Conservation (phyloP, 2,797 vertebrate genomes). For the Rousettus madagascariensis region DNA sequence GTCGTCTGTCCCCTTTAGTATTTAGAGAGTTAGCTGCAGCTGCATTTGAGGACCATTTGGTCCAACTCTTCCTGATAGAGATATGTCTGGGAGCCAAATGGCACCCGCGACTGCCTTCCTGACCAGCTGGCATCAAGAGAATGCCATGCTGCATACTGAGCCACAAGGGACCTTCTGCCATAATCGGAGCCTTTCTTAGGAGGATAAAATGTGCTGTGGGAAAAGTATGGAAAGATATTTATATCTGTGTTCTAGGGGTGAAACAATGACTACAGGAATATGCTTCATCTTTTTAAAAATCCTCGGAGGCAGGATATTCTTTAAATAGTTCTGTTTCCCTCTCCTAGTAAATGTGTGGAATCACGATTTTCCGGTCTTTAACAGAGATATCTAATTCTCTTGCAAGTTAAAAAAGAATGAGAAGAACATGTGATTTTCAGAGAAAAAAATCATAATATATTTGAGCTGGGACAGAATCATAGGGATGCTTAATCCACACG, state of each 20-base stretch:
- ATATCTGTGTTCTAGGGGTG: not conserved
- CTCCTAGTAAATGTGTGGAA: conserved; percentile 1
- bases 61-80: not conserved
- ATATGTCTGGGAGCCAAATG: not conserved
- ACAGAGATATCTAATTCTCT: conserved; percentile 10
- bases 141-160: not conserved
- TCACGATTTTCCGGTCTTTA: not conserved
- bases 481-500: not conserved
- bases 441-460: not conserved
- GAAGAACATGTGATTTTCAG: not conserved
- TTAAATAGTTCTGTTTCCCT: conserved; percentile 20
- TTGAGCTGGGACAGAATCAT: not conserved
- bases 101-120: not conserved
- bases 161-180: not conserved
- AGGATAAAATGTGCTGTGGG: not conserved
- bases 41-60: not conserved
- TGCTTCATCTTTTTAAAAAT: not conserved
- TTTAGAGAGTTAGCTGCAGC: not conserved
- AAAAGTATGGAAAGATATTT: not conserved
- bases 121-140: not conserved
- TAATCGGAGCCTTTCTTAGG: not conserved
- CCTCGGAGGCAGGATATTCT: not conserved
- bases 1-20: not conserved
- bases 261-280: not conserved
- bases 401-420: conserved; percentile 16